A percentile compares a stretch with the other conserved stretches of the same genome.
Evolutionary conservation across 37 sponge, comb jelly and placozoan species (phyloP).

Genomic region (Cliona cf. orientalis): DNA sequence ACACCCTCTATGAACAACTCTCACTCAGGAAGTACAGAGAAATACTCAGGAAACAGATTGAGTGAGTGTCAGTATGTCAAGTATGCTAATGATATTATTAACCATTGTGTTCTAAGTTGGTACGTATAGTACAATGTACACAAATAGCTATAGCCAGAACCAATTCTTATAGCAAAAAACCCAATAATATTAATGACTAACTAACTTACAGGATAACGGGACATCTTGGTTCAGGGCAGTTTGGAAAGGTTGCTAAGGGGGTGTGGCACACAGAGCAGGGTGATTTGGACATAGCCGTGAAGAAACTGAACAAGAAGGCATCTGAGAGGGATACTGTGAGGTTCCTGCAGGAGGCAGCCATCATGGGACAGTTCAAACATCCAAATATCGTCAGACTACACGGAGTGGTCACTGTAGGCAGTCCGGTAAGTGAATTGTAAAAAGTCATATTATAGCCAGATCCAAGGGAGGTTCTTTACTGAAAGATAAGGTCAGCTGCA

Average conservation of each 20-base stretch:
- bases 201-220: slow-evolving; percentile 10
- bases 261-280: slow-evolving; percentile 33
- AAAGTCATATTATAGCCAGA: background rate
- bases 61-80: slow-evolving; percentile 11
- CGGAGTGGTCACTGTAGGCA: slow-evolving; percentile 54
- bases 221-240: slow-evolving; percentile 60
- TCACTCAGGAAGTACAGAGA: slow-evolving; percentile 33
- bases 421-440: slow-evolving; percentile 33
- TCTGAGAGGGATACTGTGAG: slow-evolving; percentile 30
- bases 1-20: slow-evolving; percentile 28
- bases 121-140: background rate
- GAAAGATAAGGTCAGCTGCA: background rate
- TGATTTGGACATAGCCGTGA: slow-evolving; percentile 44
- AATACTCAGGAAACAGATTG: slow-evolving; percentile 27
- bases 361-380: slow-evolving; percentile 63
- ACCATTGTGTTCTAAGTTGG: background rate
- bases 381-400: slow-evolving; percentile 53
- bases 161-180: no score
- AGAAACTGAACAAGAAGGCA: slow-evolving; percentile 20
- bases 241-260: slow-evolving; percentile 46
- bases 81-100: background rate
- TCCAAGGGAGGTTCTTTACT: background rate
- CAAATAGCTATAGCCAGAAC: no score
- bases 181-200: no score
- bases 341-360: slow-evolving; percentile 68